Evolutionary conservation across 2,113 vertebrate species (phyloP).

Genomic region (Bujurquina vittata): DNA sequence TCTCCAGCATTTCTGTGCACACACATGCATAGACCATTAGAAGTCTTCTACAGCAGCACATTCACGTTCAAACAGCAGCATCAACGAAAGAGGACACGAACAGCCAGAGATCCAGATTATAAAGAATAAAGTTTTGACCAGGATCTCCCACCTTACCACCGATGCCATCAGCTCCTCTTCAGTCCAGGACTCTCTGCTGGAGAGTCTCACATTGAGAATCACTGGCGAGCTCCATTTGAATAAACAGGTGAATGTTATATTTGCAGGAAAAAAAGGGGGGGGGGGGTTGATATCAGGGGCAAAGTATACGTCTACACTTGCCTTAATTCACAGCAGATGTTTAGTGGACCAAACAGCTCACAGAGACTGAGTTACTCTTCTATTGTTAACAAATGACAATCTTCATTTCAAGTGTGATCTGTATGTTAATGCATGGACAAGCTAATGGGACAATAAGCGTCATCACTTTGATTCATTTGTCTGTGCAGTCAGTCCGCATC

Average conservation of each 20-base stretch:
- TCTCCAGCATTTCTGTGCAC: slow-evolving; percentile 89
- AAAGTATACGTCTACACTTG: slow-evolving; percentile 68
- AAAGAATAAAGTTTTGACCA: slow-evolving; percentile 55
- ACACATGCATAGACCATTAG: slow-evolving; percentile 73
- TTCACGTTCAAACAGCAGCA: slow-evolving; percentile 16
- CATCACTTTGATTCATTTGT: slow-evolving; percentile 57
- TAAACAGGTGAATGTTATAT: slow-evolving; percentile 63
- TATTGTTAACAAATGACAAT: slow-evolving; percentile 55
- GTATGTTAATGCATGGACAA: slow-evolving; percentile 60
- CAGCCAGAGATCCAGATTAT: slow-evolving; percentile 49
- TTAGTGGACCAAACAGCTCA: slow-evolving; percentile 75
- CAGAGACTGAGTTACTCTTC: slow-evolving; percentile 56
- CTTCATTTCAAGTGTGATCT: slow-evolving; percentile 59
- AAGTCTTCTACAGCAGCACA: slow-evolving; percentile 42
- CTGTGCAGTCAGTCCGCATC: slow-evolving; percentile 51
- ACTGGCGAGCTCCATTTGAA: slow-evolving; percentile 61
- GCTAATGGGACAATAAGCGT: slow-evolving; percentile 39
- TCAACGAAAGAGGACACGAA: slow-evolving; percentile 27
- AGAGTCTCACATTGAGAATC: slow-evolving; percentile 50
- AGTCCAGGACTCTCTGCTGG: slow-evolving; percentile 43
- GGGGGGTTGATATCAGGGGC: slow-evolving; percentile 62
- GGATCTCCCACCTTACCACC: slow-evolving; percentile 37
- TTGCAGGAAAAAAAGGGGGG: slow-evolving; percentile 30
- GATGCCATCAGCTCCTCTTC: slow-evolving; percentile 23
- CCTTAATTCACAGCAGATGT: slow-evolving; percentile 76